phyloP scores from a whole-genome alignment of 2,797 vertebrate genomes.

The Remorina albescens region DNA sequence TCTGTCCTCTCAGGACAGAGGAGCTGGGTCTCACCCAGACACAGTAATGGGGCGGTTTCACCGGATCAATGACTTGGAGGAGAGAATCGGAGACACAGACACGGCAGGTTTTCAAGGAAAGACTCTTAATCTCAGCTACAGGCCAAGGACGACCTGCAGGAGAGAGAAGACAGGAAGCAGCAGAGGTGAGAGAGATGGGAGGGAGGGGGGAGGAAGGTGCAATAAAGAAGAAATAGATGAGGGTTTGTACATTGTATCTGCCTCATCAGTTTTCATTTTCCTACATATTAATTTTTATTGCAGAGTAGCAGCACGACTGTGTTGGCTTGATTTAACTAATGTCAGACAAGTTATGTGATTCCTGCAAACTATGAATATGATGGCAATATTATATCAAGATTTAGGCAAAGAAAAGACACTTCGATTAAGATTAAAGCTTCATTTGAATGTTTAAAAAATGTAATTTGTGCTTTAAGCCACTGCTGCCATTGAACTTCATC shows the following conservation, averaged over 20 bases:
- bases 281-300: background rate
- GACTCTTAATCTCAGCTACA: constrained; percentile 31
- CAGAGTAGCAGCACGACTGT: too few relatives aligned
- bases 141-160: constrained; percentile 36
- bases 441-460: too few relatives aligned
- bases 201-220: background rate
- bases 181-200: background rate
- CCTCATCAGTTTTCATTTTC: background rate
- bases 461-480: too few relatives aligned
- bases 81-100: constrained; percentile 34
- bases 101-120: constrained; percentile 31
- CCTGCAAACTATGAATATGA: too few relatives aligned
- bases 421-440: too few relatives aligned
- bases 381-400: too few relatives aligned
- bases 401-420: too few relatives aligned
- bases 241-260: background rate
- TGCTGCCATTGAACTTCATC: too few relatives aligned
- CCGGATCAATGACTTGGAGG: constrained; percentile 46
- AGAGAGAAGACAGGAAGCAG: constrained; percentile 1
- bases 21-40: constrained; percentile 12
- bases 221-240: background rate
- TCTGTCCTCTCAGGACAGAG: background rate
- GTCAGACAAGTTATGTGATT: too few relatives aligned
- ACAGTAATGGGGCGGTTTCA: constrained; percentile 47
- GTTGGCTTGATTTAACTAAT: too few relatives aligned